phyloP scores from a whole-genome alignment of 2,113 vertebrate genomes.

The Rattus rattus region DNA sequence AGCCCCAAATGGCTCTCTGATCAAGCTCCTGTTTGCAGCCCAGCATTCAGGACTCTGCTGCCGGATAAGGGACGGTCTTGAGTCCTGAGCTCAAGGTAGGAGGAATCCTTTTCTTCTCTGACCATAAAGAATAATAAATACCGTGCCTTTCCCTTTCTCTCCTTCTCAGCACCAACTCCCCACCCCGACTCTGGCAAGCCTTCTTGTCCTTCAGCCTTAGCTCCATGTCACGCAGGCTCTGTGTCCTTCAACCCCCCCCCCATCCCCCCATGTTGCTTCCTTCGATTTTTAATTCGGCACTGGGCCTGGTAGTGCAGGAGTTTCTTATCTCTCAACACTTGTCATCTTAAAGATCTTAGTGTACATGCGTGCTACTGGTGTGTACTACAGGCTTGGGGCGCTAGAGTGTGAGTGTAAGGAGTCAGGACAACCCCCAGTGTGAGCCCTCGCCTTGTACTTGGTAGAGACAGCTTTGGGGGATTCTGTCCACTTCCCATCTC shows the following conservation, averaged over 20 bases:
- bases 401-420: not conserved
- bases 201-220: not conserved
- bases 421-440: not conserved
- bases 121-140: not conserved
- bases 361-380: not conserved
- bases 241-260: not conserved
- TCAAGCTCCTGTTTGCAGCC: not conserved
- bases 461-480: not conserved
- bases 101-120: slow-evolving; percentile 19
- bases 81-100: not conserved
- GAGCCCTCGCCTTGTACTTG: not conserved
- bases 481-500: not conserved
- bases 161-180: not conserved
- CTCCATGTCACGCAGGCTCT: not conserved
- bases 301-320: not conserved
- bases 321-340: slow-evolving; percentile 34
- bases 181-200: not conserved
- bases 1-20: not conserved
- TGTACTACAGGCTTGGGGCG: not conserved
- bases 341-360: not conserved
- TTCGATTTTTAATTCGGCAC: slow-evolving; percentile 39
- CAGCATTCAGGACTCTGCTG: not conserved
- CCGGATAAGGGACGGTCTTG: slow-evolving; percentile 5
- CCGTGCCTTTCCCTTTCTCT: not conserved
- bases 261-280: not conserved